These are phyloP conservation scores for Episyrphus balteatus DNA, from an alignment of 1,140 invertebrate genomes.

Conservation along the genomic window DNA sequence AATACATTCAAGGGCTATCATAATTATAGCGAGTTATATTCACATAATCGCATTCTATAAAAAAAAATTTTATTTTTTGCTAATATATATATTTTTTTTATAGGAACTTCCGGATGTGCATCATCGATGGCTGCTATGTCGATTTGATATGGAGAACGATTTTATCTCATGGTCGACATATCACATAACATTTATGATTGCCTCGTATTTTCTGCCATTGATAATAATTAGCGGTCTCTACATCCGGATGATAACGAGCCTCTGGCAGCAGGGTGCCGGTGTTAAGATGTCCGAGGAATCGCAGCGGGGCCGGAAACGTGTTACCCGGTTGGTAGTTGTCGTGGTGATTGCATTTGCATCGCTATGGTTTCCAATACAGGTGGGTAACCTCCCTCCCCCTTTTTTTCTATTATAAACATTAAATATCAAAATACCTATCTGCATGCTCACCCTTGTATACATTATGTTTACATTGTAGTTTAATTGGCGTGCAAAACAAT, in stretches of 20 bases:
- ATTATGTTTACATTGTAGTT: too few species aligned
- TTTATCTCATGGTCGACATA: conserved; percentile 13
- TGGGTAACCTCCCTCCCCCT: too few species aligned
- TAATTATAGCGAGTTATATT: too few species aligned
- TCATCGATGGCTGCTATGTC: conserved; percentile 9
- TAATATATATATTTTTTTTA: too few species aligned
- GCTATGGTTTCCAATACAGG: conserved; percentile 92
- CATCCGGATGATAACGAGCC: conserved; percentile 74
- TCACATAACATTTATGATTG: conserved; percentile 26
- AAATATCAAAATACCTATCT: not conserved
- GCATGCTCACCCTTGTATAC: too few species aligned
- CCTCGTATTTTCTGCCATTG: conserved; percentile 66
- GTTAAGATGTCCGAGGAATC: conserved; percentile 50
- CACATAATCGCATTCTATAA: too few species aligned
- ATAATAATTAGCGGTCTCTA: conserved; percentile 80
- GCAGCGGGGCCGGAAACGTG: conserved; percentile 74
- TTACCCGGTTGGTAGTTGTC: conserved; percentile 85
- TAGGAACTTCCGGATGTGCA: too few species aligned
- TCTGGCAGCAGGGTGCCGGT: conserved; percentile 73
- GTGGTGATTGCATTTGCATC: conserved; percentile 91
- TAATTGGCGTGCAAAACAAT: too few species aligned
- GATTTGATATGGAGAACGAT: conserved; percentile 9
- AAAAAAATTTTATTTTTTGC: too few species aligned
- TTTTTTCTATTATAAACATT: too few species aligned
- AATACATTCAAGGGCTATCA: too few species aligned